These are phyloP conservation scores for Triops longicaudatus DNA, from an alignment of 1,140 invertebrate species.

Conservation along the genomic window DNA sequence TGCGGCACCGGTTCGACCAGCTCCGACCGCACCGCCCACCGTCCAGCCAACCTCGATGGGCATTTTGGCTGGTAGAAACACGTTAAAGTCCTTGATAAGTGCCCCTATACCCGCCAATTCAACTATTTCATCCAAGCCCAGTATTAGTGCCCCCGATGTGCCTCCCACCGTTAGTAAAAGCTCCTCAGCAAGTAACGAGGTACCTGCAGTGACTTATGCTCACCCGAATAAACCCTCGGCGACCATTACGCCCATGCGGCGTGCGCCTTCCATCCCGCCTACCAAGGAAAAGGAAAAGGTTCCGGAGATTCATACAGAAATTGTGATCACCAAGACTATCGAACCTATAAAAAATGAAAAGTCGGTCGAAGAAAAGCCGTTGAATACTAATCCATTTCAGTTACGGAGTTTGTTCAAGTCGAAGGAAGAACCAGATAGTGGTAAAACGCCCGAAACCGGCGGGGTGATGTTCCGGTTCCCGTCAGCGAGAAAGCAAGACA, in stretches of 20 bases:
- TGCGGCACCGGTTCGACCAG: background rate
- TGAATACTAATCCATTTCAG: background rate
- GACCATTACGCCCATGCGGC: background rate
- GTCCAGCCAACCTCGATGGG: slow-evolving; percentile 1
- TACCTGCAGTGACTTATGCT: background rate
- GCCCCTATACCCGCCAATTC: background rate
- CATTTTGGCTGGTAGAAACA: background rate
- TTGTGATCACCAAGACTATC: slow-evolving; percentile 24
- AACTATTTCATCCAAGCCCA: background rate
- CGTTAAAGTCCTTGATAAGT: background rate
- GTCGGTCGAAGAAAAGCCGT: background rate
- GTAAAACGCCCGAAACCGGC: background rate
- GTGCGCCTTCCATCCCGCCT: background rate
- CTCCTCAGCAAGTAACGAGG: background rate
- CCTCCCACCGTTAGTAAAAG: background rate
- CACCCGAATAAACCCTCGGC: background rate
- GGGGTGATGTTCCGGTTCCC: background rate
- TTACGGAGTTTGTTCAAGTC: background rate
- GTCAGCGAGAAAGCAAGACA: background rate
- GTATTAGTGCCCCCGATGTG: background rate
- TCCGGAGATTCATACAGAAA: slow-evolving; percentile 21
- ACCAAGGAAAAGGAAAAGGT: background rate
- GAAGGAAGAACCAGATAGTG: background rate
- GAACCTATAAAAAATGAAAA: slow-evolving; percentile 6
- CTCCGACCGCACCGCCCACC: slow-evolving; percentile 17